Evolutionary conservation across 2,888 invertebrate genomes (phyloP).

Genomic region (Lithophane leautieri): DNA sequence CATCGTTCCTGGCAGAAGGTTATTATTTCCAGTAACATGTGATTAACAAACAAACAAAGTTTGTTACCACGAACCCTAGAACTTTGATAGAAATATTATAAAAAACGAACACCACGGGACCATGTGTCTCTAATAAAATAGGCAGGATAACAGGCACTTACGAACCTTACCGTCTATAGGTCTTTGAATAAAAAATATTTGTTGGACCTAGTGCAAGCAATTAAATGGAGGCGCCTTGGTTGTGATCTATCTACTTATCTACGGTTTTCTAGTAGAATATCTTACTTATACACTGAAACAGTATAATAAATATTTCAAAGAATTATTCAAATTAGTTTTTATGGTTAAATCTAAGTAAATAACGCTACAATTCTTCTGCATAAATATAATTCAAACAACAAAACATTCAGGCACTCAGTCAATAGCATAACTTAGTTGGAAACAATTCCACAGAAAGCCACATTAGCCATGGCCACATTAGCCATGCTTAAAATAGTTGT

Average conservation of each 20-base stretch:
- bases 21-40: slow-evolving; percentile 15
- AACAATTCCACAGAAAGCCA: slow-evolving; percentile 45
- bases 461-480: slow-evolving; percentile 52
- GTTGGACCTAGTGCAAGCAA: background rate
- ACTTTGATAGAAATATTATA: background rate
- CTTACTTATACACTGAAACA: background rate
- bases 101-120: background rate
- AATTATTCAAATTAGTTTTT: background rate
- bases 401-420: background rate
- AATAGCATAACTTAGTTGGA: slow-evolving; percentile 25
- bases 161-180: background rate
- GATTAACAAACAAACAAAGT: slow-evolving; percentile 6
- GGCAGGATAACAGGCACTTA: too few relatives aligned
- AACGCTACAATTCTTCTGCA: too few relatives aligned
- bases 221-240: background rate
- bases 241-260: background rate
- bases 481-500: slow-evolving; percentile 66
- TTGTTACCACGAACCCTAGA: background rate
- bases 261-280: background rate
- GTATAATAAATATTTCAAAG: background rate
- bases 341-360: background rate
- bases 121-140: background rate
- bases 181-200: background rate
- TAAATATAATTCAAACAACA: background rate
- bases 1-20: background rate